phyloP scores from a whole-genome alignment of 2,797 vertebrate genomes.

The Eupleurogrammus muticus region DNA sequence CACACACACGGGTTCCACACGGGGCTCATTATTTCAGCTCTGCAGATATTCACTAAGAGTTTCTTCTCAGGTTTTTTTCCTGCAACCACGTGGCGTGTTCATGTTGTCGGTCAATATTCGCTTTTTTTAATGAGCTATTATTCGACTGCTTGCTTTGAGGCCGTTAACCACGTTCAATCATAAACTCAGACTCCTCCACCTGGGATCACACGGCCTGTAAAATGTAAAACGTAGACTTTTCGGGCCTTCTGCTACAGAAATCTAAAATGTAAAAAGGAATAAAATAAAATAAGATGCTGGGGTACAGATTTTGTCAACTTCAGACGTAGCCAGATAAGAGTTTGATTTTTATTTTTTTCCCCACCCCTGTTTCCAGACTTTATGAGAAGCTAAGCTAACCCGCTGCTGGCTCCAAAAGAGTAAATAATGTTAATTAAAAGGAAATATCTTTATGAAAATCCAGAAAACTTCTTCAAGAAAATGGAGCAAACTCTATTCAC shows the following conservation, averaged over 20 bases:
- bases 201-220: slow-evolving; percentile 32
- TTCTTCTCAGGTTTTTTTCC: slow-evolving; percentile 6
- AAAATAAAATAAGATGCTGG: no score
- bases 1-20: slow-evolving; percentile 18
- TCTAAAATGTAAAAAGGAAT: slow-evolving; percentile 47
- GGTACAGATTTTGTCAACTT: no score
- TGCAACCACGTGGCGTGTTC: slow-evolving; percentile 17
- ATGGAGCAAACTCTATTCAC: neutral
- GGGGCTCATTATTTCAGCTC: slow-evolving; percentile 59
- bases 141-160: slow-evolving; percentile 23
- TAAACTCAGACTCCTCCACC: slow-evolving; percentile 34
- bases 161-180: slow-evolving; percentile 19
- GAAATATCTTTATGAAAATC: no score
- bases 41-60: slow-evolving; percentile 7
- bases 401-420: no score
- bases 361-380: no score
- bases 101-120: slow-evolving; percentile 5
- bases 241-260: slow-evolving; percentile 53
- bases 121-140: slow-evolving; percentile 45
- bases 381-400: no score
- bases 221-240: slow-evolving; percentile 40
- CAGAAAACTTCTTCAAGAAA: neutral
- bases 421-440: no score
- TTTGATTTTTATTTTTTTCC: no score
- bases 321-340: no score